Conservation (phyloP, 1,140 invertebrate species). For the Sipha flava region DNA sequence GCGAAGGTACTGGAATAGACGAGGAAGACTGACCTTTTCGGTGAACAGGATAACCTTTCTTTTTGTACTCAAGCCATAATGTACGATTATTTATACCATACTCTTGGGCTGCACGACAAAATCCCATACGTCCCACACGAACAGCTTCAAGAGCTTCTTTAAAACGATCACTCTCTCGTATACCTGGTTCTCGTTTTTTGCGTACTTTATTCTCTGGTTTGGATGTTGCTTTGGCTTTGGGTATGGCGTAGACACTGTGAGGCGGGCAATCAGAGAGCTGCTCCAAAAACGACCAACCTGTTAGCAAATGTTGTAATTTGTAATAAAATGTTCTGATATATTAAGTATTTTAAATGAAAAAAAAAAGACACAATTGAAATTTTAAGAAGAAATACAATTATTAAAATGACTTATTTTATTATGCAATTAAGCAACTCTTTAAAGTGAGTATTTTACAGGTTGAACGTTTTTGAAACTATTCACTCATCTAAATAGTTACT, state of each 20-base stretch:
- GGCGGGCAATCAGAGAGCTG: conserved; percentile 28
- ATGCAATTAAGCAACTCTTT: conserved; percentile 15
- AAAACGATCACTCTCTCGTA: conserved; percentile 32
- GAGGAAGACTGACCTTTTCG: conserved; percentile 15
- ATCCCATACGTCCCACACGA: conserved; percentile 69
- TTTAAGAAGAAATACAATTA: conserved; percentile 21
- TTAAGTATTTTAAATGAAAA: conserved; percentile 10
- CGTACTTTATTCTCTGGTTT: conserved; percentile 25
- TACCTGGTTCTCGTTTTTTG: conserved; percentile 21
- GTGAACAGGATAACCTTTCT: conserved; percentile 63
- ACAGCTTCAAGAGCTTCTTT: conserved; percentile 63
- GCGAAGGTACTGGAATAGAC: background rate
- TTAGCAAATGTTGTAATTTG: conserved; percentile 27
- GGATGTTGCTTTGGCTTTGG: conserved; percentile 9
- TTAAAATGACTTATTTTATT: background rate
- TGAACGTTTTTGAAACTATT: conserved; percentile 33
- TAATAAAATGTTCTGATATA: conserved; percentile 22
- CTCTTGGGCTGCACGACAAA: conserved; percentile 70
- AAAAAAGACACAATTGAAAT: conserved; percentile 8
- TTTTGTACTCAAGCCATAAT: conserved; percentile 74
- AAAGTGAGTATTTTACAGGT: conserved; percentile 24
- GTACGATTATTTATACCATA: conserved; percentile 76
- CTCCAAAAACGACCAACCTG: conserved; percentile 32
- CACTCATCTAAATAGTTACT: conserved; percentile 8
- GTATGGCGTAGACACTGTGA: conserved; percentile 31